phyloP scores from a whole-genome alignment of 2,888 invertebrate genomes.

The Euphydryas editha region DNA sequence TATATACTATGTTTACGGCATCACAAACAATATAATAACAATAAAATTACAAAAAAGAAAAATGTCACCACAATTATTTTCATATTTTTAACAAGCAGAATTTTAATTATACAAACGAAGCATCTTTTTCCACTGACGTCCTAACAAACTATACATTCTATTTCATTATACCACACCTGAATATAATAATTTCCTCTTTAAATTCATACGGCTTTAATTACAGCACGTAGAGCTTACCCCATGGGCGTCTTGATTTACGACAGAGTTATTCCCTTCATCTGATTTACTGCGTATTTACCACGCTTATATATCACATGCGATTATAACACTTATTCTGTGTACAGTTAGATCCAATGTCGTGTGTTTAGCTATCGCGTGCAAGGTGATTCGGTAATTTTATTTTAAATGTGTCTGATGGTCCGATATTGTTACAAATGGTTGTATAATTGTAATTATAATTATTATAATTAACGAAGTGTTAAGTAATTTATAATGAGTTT shows the following conservation, averaged over 20 bases:
- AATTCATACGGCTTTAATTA: conserved; percentile 46
- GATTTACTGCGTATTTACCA: conserved; percentile 69
- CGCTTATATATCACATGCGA: conserved; percentile 42
- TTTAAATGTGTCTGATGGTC: conserved; percentile 21
- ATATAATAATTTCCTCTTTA: conserved; percentile 47
- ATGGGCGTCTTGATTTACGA: conserved; percentile 54
- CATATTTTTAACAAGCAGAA: conserved; percentile 14
- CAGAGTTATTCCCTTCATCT: conserved; percentile 68
- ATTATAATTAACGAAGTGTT: too few species aligned
- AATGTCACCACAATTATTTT: conserved; percentile 6
- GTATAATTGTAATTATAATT: neutral
- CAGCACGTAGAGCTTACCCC: conserved; percentile 38
- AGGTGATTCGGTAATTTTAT: conserved; percentile 11
- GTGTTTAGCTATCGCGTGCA: conserved; percentile 10
- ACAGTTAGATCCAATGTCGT: neutral
- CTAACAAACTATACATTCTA: conserved; percentile 19
- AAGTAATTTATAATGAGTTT: neutral
- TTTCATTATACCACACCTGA: conserved; percentile 34
- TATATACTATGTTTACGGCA: neutral
- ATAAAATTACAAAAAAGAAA: neutral
- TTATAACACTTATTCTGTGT: neutral
- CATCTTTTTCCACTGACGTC: conserved; percentile 24
- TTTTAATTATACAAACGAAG: conserved; percentile 28
- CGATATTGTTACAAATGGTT: conserved; percentile 8
- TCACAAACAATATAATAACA: neutral